phyloP scores from a whole-genome alignment of 2,888 invertebrate species.

The Polia nebulosa region DNA sequence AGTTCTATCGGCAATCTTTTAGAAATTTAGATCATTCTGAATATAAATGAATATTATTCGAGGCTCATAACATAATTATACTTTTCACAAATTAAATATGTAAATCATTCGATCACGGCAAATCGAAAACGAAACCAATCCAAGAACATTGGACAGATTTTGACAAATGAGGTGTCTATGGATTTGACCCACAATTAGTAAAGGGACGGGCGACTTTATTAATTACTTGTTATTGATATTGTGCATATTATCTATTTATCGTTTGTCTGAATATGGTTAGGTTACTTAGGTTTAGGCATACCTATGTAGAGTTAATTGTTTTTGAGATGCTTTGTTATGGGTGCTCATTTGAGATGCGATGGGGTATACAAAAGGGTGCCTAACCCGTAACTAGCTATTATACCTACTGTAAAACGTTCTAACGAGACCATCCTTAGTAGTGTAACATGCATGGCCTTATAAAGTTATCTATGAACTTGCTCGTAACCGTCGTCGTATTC shows the following conservation, averaged over 20 bases:
- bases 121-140: conserved; percentile 36
- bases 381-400: too few relatives aligned
- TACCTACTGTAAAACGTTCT: too few relatives aligned
- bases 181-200: conserved; percentile 5
- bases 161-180: conserved; percentile 22
- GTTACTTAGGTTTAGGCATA: background rate
- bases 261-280: conserved; percentile 1
- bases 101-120: conserved; percentile 36
- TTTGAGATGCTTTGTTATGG: too few relatives aligned
- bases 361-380: too few relatives aligned
- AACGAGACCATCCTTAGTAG: too few relatives aligned
- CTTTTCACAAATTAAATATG: conserved; percentile 47
- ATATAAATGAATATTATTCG: conserved; percentile 18
- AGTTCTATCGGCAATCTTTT: conserved; percentile 10
- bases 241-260: too few relatives aligned
- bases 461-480: too few relatives aligned
- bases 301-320: too few relatives aligned
- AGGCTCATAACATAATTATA: conserved; percentile 21
- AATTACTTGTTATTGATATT: background rate
- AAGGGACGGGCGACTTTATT: conserved; percentile 12
- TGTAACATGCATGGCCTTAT: too few relatives aligned
- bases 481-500: too few relatives aligned
- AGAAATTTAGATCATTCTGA: conserved; percentile 8
- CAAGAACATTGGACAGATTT: conserved; percentile 19
- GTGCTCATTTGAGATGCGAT: too few relatives aligned